Base-by-base conservation (phyloP, 2,888 invertebrate species). In the Sphaeridia pumilis region DNA sequence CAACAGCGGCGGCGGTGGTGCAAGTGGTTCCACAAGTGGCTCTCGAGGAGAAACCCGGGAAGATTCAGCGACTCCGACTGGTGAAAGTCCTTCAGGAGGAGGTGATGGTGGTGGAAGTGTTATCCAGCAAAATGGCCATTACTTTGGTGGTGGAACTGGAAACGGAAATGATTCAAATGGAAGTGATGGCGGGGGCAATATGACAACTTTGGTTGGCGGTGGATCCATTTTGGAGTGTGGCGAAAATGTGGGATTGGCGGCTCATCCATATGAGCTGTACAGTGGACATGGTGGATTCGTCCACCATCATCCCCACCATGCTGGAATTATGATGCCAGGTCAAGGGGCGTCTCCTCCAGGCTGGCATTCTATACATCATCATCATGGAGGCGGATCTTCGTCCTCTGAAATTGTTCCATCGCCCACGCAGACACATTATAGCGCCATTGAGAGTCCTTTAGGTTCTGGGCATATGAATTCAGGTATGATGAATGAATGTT, bases 301-400 rank as follows among this genome's bases (percentile, higher is more conserved):
- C n/a, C n/a, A n/a, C n/a, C 36, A 25, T 22, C 52, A 52, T 36
- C 43, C 47, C 17, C 53, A 53, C 17, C 45, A 53, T 35, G 53
- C n/a, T n/a, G n/a, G n/a, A n/a, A n/a, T n/a, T n/a, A n/a, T n/a
- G n/a, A n/a, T n/a, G n/a, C n/a, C n/a, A n/a, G n/a, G n/a, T n/a
- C n/a, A n/a, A n/a, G n/a, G n/a, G n/a, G n/a, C n/a, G n/a, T n/a
- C n/a, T n/a, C n/a, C n/a, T n/a, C n/a, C n/a, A n/a, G n/a, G n/a
- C n/a, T n/a, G n/a, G n/a, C n/a, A n/a, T n/a, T n/a, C n/a, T n/a
- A n/a, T n/a, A n/a, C n/a, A n/a, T n/a, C n/a, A n/a, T n/a, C n/a
- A n/a, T n/a, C n/a, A n/a, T n/a, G n/a, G n/a, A n/a, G n/a, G n/a
- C n/a, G n/a, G n/a, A n/a, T n/a, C n/a, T n/a, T n/a, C n/a, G n/a